A percentile compares a stretch with the other conserved stretches of the same genome.
phyloP scores from a whole-genome alignment of 1,140 invertebrate genomes.

The Centruroides vittatus region DNA sequence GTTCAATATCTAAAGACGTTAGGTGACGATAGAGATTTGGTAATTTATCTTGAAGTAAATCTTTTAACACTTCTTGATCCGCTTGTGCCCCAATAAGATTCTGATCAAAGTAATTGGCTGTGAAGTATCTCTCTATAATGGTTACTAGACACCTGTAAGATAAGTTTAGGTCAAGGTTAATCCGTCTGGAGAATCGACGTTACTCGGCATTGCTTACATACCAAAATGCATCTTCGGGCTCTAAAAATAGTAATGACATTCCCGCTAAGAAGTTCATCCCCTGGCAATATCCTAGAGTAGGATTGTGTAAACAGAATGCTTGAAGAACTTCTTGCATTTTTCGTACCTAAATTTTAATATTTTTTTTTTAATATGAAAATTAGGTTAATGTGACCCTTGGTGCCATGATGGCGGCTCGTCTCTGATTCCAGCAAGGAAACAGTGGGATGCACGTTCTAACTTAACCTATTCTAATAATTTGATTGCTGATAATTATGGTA shows the following conservation, averaged over 20 bases:
- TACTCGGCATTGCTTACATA: not conserved
- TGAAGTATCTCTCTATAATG: slow-evolving; percentile 39
- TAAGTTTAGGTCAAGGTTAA: not conserved
- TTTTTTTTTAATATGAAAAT: not conserved
- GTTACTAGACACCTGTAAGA: slow-evolving; percentile 32
- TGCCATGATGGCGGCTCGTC: no score
- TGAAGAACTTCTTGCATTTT: slow-evolving; percentile 32
- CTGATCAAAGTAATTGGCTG: slow-evolving; percentile 30
- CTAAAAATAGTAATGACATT: slow-evolving; percentile 38
- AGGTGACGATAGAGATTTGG: slow-evolving; percentile 34
- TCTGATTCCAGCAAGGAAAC: no score
- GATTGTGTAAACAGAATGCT: slow-evolving; percentile 37
- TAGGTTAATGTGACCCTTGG: no score
- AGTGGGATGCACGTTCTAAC: no score
- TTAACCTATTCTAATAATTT: no score
- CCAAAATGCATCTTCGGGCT: slow-evolving; percentile 45
- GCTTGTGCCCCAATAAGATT: slow-evolving; percentile 34
- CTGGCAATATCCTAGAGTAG: slow-evolving; percentile 37
- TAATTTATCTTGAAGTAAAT: slow-evolving; percentile 38
- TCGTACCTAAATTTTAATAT: slow-evolving; percentile 6
- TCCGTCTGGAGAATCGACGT: not conserved
- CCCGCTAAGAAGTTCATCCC: slow-evolving; percentile 42
- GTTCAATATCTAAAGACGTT: slow-evolving; percentile 33
- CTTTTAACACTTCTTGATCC: slow-evolving; percentile 36
- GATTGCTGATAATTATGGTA: no score